Percentiles rank a stretch among this genome's conserved stretches.
Evolutionary conservation across 2,113 vertebrate species (phyloP).

Genomic region (Callaeas wilsoni): DNA sequence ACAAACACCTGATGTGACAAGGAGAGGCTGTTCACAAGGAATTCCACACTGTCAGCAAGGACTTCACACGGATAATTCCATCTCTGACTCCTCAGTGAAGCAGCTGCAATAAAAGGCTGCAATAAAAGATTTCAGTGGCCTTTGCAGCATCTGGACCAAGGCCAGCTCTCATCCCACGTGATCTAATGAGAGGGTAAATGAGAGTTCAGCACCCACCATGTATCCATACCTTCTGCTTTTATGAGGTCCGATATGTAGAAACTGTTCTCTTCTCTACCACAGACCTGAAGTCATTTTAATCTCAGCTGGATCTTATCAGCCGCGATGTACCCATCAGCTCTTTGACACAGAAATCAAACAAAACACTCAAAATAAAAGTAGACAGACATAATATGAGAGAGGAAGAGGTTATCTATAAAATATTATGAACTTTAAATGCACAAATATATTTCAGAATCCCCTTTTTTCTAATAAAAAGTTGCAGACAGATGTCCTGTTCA

Average conservation of each 20-base stretch:
- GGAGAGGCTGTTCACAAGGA: not conserved
- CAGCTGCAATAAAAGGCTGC: not conserved
- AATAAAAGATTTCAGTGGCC: not conserved
- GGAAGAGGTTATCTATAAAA: not conserved
- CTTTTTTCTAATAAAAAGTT: not conserved
- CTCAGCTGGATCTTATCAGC: conserved; percentile 37
- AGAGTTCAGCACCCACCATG: not conserved
- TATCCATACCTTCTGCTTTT: not conserved
- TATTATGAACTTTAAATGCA: not conserved
- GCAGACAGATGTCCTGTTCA: not conserved
- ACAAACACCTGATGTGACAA: not conserved
- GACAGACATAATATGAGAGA: not conserved
- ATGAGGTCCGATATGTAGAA: conserved; percentile 11
- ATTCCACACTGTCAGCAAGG: fast-evolving
- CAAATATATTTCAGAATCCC: not conserved
- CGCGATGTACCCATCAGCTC: not conserved
- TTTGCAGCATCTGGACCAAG: not conserved
- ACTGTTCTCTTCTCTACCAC: conserved; percentile 9
- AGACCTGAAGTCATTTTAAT: conserved; percentile 56
- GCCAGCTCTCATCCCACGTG: not conserved
- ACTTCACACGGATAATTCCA: not conserved
- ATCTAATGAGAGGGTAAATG: not conserved
- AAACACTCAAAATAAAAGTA: not conserved
- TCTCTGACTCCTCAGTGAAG: not conserved
- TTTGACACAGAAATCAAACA: conserved; percentile 50